Evolutionary conservation across 2,113 vertebrate genomes (phyloP).

Genomic region (Antigone vipio): DNA sequence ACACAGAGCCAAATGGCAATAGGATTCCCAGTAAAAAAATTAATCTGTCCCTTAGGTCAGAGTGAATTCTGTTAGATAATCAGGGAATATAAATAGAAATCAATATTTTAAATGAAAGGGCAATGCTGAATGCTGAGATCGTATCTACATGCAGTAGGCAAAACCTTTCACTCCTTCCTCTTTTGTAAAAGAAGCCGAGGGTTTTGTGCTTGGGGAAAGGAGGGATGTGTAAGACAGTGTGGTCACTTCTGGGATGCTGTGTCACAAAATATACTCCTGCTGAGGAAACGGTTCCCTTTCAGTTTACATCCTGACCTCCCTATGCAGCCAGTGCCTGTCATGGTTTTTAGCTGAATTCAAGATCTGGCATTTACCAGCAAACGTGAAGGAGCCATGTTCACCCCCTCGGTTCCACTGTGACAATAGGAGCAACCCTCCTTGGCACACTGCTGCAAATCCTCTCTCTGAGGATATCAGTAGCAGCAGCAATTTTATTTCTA

Average conservation of each 20-base stretch:
- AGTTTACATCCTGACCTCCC: neutral
- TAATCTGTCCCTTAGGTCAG: neutral
- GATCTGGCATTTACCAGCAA: neutral
- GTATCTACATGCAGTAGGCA: neutral
- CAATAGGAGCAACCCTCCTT: neutral
- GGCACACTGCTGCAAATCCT: neutral
- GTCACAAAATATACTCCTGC: neutral
- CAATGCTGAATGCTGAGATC: neutral
- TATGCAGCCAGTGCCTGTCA: neutral
- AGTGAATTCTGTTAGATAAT: neutral
- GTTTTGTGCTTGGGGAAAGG: neutral
- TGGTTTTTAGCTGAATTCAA: neutral
- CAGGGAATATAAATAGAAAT: slow-evolving; percentile 31
- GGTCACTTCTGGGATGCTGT: neutral
- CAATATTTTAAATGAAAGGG: neutral
- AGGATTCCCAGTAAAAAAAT: neutral
- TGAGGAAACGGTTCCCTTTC: neutral
- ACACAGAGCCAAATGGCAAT: neutral
- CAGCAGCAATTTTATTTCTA: neutral
- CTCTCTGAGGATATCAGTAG: neutral
- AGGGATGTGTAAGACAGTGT: neutral
- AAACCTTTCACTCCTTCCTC: neutral
- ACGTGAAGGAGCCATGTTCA: neutral
- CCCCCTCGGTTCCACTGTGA: neutral
- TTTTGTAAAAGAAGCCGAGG: neutral